Evolutionary conservation across 2,888 invertebrate species (phyloP).

Genomic region (Cryptosula pallasiana): DNA sequence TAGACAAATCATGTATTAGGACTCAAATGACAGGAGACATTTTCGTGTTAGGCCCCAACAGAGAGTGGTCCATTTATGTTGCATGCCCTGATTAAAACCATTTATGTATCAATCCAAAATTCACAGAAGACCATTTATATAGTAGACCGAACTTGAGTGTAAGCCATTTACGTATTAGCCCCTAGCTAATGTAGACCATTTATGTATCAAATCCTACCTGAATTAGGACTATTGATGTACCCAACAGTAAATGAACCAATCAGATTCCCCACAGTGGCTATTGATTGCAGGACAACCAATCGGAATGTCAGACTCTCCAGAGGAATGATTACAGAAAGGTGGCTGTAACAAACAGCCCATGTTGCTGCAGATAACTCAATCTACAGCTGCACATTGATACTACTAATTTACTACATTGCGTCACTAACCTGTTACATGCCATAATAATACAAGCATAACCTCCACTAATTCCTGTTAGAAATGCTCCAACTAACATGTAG

Average conservation of each 20-base stretch:
- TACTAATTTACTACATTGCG: background rate
- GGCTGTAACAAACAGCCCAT: background rate
- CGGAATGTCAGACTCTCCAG: background rate
- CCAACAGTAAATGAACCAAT: constrained; percentile 6
- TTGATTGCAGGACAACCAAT: background rate
- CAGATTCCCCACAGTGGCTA: background rate
- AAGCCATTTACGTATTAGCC: too few species aligned
- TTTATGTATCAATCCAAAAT: too few species aligned
- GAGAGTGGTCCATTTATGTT: too few species aligned
- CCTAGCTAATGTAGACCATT: too few species aligned
- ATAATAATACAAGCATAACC: constrained; percentile 20
- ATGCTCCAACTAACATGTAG: constrained; percentile 19
- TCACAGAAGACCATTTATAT: too few species aligned
- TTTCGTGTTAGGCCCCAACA: too few species aligned
- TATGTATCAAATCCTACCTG: background rate
- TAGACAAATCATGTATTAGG: too few species aligned
- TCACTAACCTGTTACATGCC: background rate
- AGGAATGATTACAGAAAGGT: background rate
- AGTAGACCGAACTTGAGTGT: too few species aligned
- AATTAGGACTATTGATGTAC: background rate
- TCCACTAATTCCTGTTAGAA: constrained; percentile 3
- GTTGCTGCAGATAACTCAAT: background rate
- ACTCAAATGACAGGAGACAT: too few species aligned
- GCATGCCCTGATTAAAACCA: too few species aligned
- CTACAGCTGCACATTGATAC: too few species aligned